Conservation (phyloP, 1,140 invertebrate genomes). For the Colletes gigas region DNA sequence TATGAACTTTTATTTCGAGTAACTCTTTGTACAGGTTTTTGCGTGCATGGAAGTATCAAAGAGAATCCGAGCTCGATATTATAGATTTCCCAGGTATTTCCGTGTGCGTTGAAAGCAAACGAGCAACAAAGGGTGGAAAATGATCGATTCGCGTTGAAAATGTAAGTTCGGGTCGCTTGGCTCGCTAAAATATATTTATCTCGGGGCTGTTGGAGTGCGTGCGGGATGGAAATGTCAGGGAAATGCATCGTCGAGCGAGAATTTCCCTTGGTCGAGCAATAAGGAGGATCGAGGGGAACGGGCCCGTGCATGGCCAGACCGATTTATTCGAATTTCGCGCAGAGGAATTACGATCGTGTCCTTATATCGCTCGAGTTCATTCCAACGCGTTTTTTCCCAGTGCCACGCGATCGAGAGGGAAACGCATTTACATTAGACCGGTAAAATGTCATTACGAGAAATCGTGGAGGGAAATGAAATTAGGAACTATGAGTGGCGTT, state of each 20-base stretch:
- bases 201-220: too few species aligned
- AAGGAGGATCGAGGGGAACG: background rate
- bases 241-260: background rate
- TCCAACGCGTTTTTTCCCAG: background rate
- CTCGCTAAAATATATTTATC: slow-evolving; percentile 23
- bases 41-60: too few species aligned
- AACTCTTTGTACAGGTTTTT: too few species aligned
- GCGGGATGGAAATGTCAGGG: slow-evolving; percentile 22
- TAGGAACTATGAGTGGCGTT: slow-evolving; percentile 6
- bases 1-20: too few species aligned
- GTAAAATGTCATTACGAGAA: background rate
- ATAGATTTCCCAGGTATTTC: too few species aligned
- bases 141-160: slow-evolving; percentile 34
- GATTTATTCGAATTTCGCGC: background rate
- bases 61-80: too few species aligned
- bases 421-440: background rate
- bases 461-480: slow-evolving; percentile 33
- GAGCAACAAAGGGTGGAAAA: slow-evolving; percentile 9
- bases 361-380: background rate
- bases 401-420: background rate
- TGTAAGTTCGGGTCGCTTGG: slow-evolving; percentile 36
- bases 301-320: background rate
- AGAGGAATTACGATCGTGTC: background rate
- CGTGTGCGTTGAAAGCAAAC: background rate
- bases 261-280: background rate